Conservation (phyloP, 1,140 invertebrate genomes). For the Drosophila willistoni region DNA sequence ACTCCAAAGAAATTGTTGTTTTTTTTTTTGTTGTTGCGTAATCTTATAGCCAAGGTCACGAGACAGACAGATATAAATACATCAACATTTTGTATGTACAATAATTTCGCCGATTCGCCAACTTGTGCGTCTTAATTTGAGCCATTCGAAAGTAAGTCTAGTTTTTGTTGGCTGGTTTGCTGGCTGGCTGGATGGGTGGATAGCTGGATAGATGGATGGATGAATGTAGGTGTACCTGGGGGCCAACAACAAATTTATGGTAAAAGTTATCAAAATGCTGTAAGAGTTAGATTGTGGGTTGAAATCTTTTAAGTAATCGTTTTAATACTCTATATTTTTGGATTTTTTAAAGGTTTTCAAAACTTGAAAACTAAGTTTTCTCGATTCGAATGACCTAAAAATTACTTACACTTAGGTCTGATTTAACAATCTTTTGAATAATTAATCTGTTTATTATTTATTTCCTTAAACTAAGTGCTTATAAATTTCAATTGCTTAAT, state of each 20-base stretch:
- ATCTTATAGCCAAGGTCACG: slow-evolving; percentile 41
- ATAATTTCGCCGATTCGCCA: slow-evolving; percentile 51
- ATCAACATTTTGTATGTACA: neutral
- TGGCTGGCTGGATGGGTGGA: neutral
- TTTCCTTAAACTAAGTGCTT: neutral
- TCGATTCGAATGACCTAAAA: too few species aligned
- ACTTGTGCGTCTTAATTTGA: slow-evolving; percentile 55
- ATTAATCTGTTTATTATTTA: neutral
- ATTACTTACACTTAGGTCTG: too few species aligned
- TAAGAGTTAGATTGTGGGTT: neutral
- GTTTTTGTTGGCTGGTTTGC: neutral
- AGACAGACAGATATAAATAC: slow-evolving; percentile 38
- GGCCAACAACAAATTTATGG: slow-evolving; percentile 18
- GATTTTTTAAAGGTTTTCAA: too few species aligned
- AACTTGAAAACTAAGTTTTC: too few species aligned
- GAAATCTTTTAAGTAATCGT: slow-evolving; percentile 4
- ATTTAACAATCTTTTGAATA: too few species aligned
- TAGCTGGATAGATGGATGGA: neutral
- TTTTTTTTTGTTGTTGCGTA: slow-evolving; percentile 25
- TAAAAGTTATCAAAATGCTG: slow-evolving; percentile 33
- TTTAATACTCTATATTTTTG: too few species aligned
- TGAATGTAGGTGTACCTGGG: neutral
- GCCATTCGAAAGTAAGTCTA: slow-evolving; percentile 49
- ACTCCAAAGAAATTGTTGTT: neutral
- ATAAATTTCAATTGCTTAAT: neutral